A percentile compares a stretch with the other conserved stretches of the same genome.
phyloP scores from a whole-genome alignment of 2,113 vertebrate genomes.

The Galbula dea region DNA sequence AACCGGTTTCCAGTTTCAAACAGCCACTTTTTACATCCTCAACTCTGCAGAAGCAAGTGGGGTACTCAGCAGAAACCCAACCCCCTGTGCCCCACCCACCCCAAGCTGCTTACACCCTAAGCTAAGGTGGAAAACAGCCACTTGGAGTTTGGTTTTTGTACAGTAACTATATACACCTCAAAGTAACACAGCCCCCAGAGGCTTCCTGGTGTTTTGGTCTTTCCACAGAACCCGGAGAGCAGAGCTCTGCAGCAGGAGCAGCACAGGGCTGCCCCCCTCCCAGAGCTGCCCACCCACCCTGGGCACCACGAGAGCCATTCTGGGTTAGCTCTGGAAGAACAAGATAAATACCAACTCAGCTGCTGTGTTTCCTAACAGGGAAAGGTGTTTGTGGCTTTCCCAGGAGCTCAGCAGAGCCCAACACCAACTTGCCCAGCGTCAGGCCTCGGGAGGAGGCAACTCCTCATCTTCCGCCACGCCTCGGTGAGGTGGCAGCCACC shows the following conservation, averaged over 20 bases:
- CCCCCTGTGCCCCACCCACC: not conserved
- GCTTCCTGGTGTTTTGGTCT: not conserved
- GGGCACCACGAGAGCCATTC: not conserved
- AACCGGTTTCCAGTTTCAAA: not conserved
- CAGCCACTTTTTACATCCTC: not conserved
- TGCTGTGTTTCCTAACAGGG: not conserved
- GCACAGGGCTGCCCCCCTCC: not conserved
- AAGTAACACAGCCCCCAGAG: not conserved
- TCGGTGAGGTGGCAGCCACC: not conserved
- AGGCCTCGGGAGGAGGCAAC: not conserved
- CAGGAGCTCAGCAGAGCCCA: not conserved
- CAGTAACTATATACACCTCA: not conserved
- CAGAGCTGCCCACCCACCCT: not conserved
- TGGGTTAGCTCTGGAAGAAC: slow-evolving; percentile 50
- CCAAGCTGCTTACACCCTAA: not conserved
- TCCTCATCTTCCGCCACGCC: not conserved
- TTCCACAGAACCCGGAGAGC: not conserved
- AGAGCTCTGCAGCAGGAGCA: not conserved
- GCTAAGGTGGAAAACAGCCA: not conserved
- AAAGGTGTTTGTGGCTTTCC: not conserved
- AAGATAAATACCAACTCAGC: not conserved
- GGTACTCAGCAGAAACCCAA: not conserved
- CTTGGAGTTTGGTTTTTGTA: not conserved
- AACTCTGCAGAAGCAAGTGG: fast-evolving
- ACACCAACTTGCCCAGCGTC: fast-evolving